A percentile compares a stretch with the other conserved stretches of the same genome.
Evolutionary conservation across 2,888 invertebrate genomes (phyloP).

Genomic region (Lottia gigantea): DNA sequence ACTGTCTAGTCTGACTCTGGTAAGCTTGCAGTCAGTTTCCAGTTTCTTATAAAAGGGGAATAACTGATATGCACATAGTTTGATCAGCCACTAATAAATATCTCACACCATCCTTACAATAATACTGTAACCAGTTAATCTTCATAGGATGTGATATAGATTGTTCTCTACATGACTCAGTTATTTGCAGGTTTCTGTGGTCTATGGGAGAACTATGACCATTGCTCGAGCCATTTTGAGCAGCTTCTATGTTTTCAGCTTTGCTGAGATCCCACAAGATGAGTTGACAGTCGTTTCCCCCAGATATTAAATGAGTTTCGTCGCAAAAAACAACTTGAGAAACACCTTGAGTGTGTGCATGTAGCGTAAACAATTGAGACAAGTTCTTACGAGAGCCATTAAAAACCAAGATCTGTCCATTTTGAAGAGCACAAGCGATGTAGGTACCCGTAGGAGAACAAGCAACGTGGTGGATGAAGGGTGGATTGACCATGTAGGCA

Average conservation of each 20-base stretch:
- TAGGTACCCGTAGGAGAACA: slow-evolving; percentile 45
- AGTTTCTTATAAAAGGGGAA: background rate
- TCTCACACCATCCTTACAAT: slow-evolving; percentile 31
- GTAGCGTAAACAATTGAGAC: slow-evolving; percentile 47
- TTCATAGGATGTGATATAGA: slow-evolving; percentile 52
- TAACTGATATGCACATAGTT: slow-evolving; percentile 25
- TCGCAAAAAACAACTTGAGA: slow-evolving; percentile 63
- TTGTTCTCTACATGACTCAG: slow-evolving; percentile 41
- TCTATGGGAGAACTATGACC: slow-evolving; percentile 38
- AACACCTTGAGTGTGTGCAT: slow-evolving; percentile 62
- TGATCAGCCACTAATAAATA: slow-evolving; percentile 60
- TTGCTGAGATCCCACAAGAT: slow-evolving; percentile 57
- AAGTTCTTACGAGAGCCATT: slow-evolving; percentile 51
- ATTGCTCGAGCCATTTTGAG: slow-evolving; percentile 19
- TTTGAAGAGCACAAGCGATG: slow-evolving; percentile 61
- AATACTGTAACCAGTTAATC: slow-evolving; percentile 63
- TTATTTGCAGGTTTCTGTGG: slow-evolving; percentile 39
- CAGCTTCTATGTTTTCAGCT: slow-evolving; percentile 32
- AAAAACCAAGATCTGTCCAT: slow-evolving; percentile 60
- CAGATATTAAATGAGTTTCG: slow-evolving; percentile 51
- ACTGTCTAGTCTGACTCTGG: too few relatives aligned
- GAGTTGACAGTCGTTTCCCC: slow-evolving; percentile 60
- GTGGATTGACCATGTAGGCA: slow-evolving; percentile 62
- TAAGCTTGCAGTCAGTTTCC: too few relatives aligned
- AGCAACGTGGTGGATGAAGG: slow-evolving; percentile 60